A percentile compares a stretch with the other conserved stretches of the same genome.
Evolutionary conservation across 2,797 vertebrate genomes (phyloP).

Genomic region (Avahi laniger): DNA sequence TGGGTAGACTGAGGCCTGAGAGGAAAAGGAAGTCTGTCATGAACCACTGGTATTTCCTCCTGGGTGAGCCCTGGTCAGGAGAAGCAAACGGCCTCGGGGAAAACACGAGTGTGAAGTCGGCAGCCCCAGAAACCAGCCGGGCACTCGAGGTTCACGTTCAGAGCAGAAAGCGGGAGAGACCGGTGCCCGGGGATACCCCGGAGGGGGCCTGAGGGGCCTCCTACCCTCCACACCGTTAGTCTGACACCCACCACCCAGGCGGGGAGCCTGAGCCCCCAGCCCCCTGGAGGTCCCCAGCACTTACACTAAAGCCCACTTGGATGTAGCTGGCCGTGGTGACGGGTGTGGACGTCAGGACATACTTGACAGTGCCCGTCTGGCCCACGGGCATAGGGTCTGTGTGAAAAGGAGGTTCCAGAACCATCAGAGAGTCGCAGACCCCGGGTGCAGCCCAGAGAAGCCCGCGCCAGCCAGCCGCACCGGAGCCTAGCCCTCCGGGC

Average conservation of each 20-base stretch:
- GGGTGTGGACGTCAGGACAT: neutral
- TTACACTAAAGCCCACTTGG: conserved; percentile 74
- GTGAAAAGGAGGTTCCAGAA: neutral
- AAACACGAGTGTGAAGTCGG: neutral
- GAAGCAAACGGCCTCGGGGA: neutral
- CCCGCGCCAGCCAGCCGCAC: neutral
- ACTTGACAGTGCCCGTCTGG: conserved; percentile 54
- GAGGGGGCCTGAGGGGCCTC: neutral
- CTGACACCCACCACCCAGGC: neutral
- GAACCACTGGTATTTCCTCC: neutral
- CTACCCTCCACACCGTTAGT: too few species aligned
- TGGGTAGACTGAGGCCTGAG: neutral
- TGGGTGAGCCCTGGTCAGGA: neutral
- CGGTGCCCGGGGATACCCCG: neutral
- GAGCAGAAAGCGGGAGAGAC: neutral
- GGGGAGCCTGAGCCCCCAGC: neutral
- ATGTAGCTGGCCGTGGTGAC: neutral
- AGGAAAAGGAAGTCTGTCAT: neutral
- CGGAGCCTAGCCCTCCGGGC: neutral
- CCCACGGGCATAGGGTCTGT: conserved; percentile 57
- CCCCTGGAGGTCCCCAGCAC: neutral
- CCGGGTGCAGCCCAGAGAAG: neutral
- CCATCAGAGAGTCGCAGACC: neutral
- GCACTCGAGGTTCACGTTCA: neutral
- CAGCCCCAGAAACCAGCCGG: neutral